phyloP scores from a whole-genome alignment of 2,888 invertebrate species.

The Microctonus aethiopoides region DNA sequence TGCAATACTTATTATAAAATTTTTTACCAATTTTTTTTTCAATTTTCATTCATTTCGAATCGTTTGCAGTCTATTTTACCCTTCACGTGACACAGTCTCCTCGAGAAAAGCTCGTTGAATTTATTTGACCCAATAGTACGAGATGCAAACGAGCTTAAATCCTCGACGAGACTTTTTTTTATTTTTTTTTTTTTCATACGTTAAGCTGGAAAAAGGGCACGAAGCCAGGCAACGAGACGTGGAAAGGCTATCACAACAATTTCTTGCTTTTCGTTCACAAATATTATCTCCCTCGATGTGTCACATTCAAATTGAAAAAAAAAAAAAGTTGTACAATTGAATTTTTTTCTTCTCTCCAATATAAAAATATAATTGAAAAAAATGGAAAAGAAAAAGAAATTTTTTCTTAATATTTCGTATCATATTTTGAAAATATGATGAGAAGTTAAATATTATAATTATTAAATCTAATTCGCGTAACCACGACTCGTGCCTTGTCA shows the following conservation, averaged over 20 bases:
- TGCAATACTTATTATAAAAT: slow-evolving; percentile 9
- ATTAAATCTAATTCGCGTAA: background rate
- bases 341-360: background rate
- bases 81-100: slow-evolving; percentile 8
- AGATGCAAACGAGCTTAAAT: slow-evolving; percentile 31
- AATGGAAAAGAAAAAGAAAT: background rate
- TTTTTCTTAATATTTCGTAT: too few relatives aligned
- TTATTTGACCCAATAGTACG: background rate
- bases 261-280: slow-evolving; percentile 32
- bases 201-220: slow-evolving; percentile 44
- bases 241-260: slow-evolving; percentile 47
- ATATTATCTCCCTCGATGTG: slow-evolving; percentile 3
- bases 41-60: slow-evolving; percentile 14
- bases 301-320: background rate
- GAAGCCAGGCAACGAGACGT: slow-evolving; percentile 51
- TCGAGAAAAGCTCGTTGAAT: slow-evolving; percentile 22
- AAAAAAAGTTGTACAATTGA: background rate
- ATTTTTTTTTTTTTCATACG: slow-evolving; percentile 12
- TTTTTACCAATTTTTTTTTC: slow-evolving; percentile 10
- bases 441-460: background rate
- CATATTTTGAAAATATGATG: background rate
- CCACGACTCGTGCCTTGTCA: slow-evolving; percentile 11
- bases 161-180: slow-evolving; percentile 35
- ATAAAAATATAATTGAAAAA: background rate
- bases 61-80: slow-evolving; percentile 27